Conservation (phyloP, 2,888 invertebrate species). For the Megalurothrips usitatus region DNA sequence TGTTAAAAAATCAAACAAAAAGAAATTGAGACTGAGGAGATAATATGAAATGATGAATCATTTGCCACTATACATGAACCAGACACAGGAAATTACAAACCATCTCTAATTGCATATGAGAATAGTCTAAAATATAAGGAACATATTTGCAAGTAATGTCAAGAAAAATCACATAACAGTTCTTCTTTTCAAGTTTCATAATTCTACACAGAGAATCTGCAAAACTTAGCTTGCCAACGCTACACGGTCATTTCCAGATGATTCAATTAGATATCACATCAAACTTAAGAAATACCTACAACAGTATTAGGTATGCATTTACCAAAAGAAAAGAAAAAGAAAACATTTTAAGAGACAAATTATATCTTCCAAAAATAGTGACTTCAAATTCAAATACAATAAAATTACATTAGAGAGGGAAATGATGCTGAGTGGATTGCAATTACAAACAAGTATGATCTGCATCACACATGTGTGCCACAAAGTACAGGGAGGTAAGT, state of each 20-base stretch:
- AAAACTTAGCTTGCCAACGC: background rate
- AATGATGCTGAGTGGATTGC: background rate
- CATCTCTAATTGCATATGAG: background rate
- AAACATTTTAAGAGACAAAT: slow-evolving; percentile 20
- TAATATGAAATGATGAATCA: background rate
- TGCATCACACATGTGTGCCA: background rate
- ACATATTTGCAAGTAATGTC: background rate
- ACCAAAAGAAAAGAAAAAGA: background rate
- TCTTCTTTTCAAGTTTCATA: background rate
- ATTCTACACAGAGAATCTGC: background rate
- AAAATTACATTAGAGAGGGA: slow-evolving; percentile 18
- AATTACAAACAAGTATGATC: background rate
- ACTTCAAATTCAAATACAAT: slow-evolving; percentile 12
- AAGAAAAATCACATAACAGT: slow-evolving; percentile 8
- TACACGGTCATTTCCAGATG: slow-evolving; percentile 4
- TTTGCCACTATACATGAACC: background rate
- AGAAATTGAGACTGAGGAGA: background rate
- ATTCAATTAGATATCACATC: slow-evolving; percentile 10
- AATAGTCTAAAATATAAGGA: slow-evolving; percentile 11
- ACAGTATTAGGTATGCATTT: background rate
- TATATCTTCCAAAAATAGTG: slow-evolving; percentile 27
- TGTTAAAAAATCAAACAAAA: background rate
- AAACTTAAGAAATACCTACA: slow-evolving; percentile 18
- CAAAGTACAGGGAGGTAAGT: slow-evolving; percentile 12
- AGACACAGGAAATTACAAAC: background rate